A percentile compares a stretch with the other conserved stretches of the same genome.
phyloP scores from a whole-genome alignment of 2,113 vertebrate genomes.

The Scomber scombrus region DNA sequence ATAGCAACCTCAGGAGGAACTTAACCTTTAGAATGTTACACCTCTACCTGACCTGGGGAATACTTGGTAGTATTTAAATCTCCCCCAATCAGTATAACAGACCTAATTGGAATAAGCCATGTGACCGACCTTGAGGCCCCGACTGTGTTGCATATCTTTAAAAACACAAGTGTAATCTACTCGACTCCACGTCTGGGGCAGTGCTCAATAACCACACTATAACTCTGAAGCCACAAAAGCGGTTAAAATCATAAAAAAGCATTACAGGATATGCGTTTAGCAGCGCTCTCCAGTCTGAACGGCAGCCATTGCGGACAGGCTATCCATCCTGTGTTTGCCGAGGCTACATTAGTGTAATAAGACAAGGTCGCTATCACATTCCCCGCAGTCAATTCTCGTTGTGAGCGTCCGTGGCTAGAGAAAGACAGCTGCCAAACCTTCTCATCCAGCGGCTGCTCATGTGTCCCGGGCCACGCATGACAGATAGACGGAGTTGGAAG shows the following conservation, averaged over 20 bases:
- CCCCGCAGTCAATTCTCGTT: conserved; percentile 57
- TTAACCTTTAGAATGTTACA: conserved; percentile 58
- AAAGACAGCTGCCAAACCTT: conserved; percentile 59
- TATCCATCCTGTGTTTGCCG: conserved; percentile 52
- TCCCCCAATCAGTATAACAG: conserved; percentile 38
- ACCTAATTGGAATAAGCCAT: conserved; percentile 33
- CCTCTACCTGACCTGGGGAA: conserved; percentile 37
- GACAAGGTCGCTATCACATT: conserved; percentile 62
- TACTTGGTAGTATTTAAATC: conserved; percentile 31
- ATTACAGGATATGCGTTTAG: conserved; percentile 56
- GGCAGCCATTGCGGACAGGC: conserved; percentile 53
- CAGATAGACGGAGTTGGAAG: conserved; percentile 6
- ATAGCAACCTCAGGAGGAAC: conserved; percentile 48
- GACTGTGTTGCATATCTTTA: conserved; percentile 37
- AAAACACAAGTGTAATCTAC: conserved; percentile 52
- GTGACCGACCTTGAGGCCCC: conserved; percentile 40
- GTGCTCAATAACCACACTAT: conserved; percentile 49
- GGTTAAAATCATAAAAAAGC: conserved; percentile 42
- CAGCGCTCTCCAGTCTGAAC: conserved; percentile 43
- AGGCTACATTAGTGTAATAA: conserved; percentile 53
- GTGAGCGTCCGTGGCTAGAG: conserved; percentile 33
- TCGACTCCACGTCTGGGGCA: conserved; percentile 36
- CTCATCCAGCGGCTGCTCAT: conserved; percentile 54
- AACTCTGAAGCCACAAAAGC: conserved; percentile 43
- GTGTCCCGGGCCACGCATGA: conserved; percentile 48